Evolutionary conservation across 1,140 invertebrate genomes (phyloP), one percentile per base, ranked within the genome.

Genomic region (Drosophila grimshawi): DNA sequence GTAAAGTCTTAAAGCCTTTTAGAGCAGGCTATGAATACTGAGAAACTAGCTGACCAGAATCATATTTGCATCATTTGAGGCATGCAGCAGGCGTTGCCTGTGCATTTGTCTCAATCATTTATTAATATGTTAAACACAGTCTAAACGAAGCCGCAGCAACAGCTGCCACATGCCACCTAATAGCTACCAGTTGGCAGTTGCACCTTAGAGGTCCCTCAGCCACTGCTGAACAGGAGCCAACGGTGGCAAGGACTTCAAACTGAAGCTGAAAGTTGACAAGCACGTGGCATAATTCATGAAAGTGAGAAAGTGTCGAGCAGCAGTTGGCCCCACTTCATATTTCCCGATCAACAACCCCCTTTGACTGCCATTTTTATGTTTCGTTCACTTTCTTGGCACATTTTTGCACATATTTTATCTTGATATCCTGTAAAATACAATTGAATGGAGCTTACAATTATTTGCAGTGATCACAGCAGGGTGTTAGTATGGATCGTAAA

Each of bases 81-180:
- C 57, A 81, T 86, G 64, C 75, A 67, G 64, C 75, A 67, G 52
- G 48, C 57, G 53, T 65, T 62, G 57, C 43, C 43, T 60, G 66
- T 80, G 77, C 80, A 68, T 81, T 81, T 85, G 77, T 81, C 85
- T 78, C 74, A 80, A 81, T 89, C 85, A 88, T 88, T 88, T 89
- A 89, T 88, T 88, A 78, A 88, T 80, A 89, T 71, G 69, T 81
- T 89, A 78, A 89, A 73, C 83, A 71, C 73, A 75, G 63, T 57
- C 71, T 76, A 86, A 86, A 68, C 66, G 61, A 43, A 71, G 74
- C 65, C 68, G 29, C 72, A 67, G 51, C 74, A 71, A 79, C 55
- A 80, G 55, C 78, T 59, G 52, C 67, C 43, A 55, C 39, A 48
- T 10, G 33, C 29, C 51, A 59, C 53, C 11, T 41, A n/a, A 53